Base-by-base conservation (phyloP, 2,888 invertebrate genomes). In the Cheiracanthium punctorium region DNA sequence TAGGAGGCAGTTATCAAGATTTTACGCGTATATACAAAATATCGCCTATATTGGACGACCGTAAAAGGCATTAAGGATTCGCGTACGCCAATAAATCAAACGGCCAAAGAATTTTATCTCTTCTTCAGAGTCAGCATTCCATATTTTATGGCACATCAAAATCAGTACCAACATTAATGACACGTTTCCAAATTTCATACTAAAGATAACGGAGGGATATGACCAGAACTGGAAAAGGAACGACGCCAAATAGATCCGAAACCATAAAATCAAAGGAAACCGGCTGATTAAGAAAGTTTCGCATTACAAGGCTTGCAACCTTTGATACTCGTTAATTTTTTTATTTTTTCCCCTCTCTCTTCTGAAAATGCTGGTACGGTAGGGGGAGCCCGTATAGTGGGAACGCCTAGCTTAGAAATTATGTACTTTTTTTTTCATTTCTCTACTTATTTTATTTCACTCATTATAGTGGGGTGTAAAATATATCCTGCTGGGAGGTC, bases 401-500 rank as follows among this genome's bases (percentile, higher is more conserved):
- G 33, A 32, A 69, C 69, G 69, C 69, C 69, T 69, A 37, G n/a
- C 69, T 12, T 20, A 33, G 20, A 69, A 69, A 69, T 69, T 69
- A 69, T 69, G 33, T 69, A 20, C 24, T 37, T 69, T 67, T n/a
- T n/a, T n/a, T n/a, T 69, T n/a, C 69, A 20, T 58, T 48, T 48
- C 43, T 67, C 30, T 67, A 1, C 65, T 67, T 69, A 32, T 33
- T 82, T 82, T 71, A 82, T 76, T 82, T 71, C 77, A 32, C 58
- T 84, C 82, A 84, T 84, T 84, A 84, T 37, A 64, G 48, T 20
- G 70, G 77, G 72, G 82, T 84, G 77, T 77, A 77, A 84, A 77
- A 84, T 77, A 77, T 72, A 72, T 52, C 77, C 71, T 67, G 24
- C 43, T 65, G 77, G 82, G 82, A 84, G 82, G 82, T 84, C 82